These are phyloP conservation scores for Eulemur mongoz DNA, from an alignment of 2,797 vertebrate genomes.

Conservation along the genomic window DNA sequence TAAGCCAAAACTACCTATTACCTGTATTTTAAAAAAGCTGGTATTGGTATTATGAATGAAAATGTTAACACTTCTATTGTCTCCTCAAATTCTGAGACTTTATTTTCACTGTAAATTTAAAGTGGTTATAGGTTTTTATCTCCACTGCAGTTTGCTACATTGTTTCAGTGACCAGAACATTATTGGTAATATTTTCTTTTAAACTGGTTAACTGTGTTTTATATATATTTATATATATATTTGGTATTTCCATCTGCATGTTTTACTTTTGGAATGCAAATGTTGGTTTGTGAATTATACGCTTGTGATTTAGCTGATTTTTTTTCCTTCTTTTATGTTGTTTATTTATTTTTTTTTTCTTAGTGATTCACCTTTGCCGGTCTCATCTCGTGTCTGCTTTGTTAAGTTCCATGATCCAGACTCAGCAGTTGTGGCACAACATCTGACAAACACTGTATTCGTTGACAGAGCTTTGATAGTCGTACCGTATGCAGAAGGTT, in stretches of 20 bases:
- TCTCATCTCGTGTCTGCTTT: slow-evolving; percentile 99
- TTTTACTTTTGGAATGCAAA: background rate
- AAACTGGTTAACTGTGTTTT: background rate
- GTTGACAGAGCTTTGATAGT: slow-evolving; percentile 99
- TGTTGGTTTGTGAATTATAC: background rate
- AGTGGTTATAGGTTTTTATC: background rate
- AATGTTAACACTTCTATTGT: background rate
- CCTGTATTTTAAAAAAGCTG: background rate
- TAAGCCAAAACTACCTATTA: background rate
- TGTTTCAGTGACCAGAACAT: background rate
- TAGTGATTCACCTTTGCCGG: slow-evolving; percentile 99
- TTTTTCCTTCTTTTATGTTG: background rate
- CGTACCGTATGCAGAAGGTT: slow-evolving; percentile 99
- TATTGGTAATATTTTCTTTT: background rate
- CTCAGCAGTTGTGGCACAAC: slow-evolving; percentile 98
- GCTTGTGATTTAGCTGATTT: background rate
- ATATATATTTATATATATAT: background rate
- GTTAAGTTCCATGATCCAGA: slow-evolving; percentile 99
- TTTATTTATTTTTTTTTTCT: slow-evolving; percentile 84
- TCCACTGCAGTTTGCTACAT: background rate
- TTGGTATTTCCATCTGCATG: background rate
- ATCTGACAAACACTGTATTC: slow-evolving; percentile 99
- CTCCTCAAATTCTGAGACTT: background rate
- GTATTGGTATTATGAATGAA: background rate
- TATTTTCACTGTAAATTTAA: background rate